Percentiles rank a stretch among this genome's conserved stretches.
Evolutionary conservation across 2,113 vertebrate genomes (phyloP).

Genomic region (Ageneiosus marmoratus): DNA sequence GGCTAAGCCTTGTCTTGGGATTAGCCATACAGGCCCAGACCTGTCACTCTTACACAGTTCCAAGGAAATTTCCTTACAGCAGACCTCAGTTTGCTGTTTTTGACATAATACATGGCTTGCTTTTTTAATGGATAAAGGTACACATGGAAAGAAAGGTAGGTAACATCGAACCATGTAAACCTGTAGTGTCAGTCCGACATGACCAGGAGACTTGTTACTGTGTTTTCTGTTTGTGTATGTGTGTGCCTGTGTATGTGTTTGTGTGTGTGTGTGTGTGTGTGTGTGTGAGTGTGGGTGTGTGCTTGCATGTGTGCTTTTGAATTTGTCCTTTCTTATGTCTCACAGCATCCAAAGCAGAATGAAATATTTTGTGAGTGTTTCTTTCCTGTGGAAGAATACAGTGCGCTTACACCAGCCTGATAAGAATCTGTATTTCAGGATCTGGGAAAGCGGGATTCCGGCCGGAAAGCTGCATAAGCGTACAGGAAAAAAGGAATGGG

Average conservation of each 20-base stretch:
- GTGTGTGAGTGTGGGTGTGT: not conserved
- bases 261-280: not conserved
- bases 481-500: constrained; percentile 39
- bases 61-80: constrained; percentile 14
- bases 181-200: not conserved
- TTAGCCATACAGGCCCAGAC: constrained; percentile 13
- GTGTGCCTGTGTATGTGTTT: not conserved
- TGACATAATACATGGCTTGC: not conserved
- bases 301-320: constrained; percentile 10
- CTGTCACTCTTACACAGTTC: constrained; percentile 8
- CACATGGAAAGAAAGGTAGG: not conserved
- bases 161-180: not conserved
- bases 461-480: constrained; percentile 33
- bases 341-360: constrained; percentile 10
- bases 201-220: not conserved
- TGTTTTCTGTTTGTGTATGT: not conserved
- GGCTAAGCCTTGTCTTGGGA: constrained; percentile 13
- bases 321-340: not conserved
- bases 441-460: constrained; percentile 38
- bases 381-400: constrained; percentile 40
- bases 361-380: constrained; percentile 21
- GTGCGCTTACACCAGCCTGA: constrained; percentile 45
- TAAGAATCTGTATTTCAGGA: constrained; percentile 48
- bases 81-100: not conserved
- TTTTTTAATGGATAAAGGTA: not conserved